Conservation (phyloP, 2,888 invertebrate species). For the Caenorhabditis sulstoni region DNA sequence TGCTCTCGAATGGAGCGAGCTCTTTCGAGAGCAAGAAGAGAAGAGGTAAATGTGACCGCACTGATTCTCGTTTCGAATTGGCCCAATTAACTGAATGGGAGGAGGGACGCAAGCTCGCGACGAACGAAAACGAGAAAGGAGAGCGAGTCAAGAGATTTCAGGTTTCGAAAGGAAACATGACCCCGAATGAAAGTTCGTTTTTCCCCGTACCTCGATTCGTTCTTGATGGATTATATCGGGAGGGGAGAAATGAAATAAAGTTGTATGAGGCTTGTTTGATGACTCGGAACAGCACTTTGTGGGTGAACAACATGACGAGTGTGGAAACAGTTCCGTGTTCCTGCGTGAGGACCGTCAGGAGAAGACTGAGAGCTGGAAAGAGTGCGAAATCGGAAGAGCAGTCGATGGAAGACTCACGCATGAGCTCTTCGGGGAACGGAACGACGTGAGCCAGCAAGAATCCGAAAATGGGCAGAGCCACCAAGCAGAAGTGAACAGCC, state of each 20-base stretch:
- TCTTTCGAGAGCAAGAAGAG: conserved; percentile 2
- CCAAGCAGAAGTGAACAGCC: neutral
- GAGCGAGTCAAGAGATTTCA: too few relatives aligned
- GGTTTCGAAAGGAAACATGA: too few relatives aligned
- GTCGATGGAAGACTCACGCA: conserved; percentile 1
- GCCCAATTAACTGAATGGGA: conserved; percentile 39
- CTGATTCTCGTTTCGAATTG: conserved; percentile 33
- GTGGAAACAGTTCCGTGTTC: conserved; percentile 17
- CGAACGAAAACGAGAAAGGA: too few relatives aligned
- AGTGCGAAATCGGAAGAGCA: neutral
- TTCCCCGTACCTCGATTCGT: too few relatives aligned
- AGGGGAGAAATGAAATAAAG: neutral
- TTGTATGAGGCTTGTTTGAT: neutral
- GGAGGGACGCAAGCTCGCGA: neutral
- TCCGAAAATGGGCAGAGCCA: neutral
- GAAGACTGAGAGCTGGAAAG: conserved; percentile 1
- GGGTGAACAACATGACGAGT: conserved; percentile 4
- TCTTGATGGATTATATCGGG: too few relatives aligned
- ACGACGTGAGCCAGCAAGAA: neutral
- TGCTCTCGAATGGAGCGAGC: neutral
- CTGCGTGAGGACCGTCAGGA: neutral
- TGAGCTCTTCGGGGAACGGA: conserved; percentile 2
- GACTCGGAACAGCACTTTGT: neutral
- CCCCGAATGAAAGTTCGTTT: too few relatives aligned
- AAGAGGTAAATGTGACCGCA: conserved; percentile 29